These are phyloP conservation scores for Cetonia aurata DNA, from an alignment of 2,888 invertebrate genomes.

Conservation along the genomic window DNA sequence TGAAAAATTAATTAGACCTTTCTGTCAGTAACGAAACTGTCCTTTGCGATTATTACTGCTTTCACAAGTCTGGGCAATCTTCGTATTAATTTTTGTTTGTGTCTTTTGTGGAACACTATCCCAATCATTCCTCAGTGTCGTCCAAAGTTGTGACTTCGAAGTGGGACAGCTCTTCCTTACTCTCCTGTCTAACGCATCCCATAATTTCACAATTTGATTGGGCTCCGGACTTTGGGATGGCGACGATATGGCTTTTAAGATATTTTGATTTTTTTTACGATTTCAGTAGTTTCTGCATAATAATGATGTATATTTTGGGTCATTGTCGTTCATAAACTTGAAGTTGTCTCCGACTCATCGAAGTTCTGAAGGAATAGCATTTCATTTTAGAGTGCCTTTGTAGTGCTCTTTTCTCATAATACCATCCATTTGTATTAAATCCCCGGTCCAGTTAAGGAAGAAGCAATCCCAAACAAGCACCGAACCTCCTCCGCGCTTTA, in stretches of 20 bases:
- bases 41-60: conserved; percentile 16
- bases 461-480: too few relatives aligned
- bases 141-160: background rate
- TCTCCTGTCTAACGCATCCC: conserved; percentile 19
- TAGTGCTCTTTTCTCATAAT: too few relatives aligned
- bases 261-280: background rate
- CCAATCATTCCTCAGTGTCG: background rate
- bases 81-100: conserved; percentile 9
- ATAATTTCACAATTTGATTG: conserved; percentile 22
- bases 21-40: background rate
- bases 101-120: background rate
- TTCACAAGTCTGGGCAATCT: conserved; percentile 7
- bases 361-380: too few relatives aligned
- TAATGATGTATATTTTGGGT: conserved; percentile 16
- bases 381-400: too few relatives aligned
- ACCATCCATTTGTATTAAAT: too few relatives aligned
- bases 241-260: background rate
- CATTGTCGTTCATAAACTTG: conserved; percentile 31
- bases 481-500: too few relatives aligned
- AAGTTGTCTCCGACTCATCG: too few relatives aligned
- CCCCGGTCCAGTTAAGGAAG: too few relatives aligned
- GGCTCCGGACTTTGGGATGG: conserved; percentile 8
- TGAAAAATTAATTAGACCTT: conserved; percentile 7
- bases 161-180: conserved; percentile 22
- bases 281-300: conserved; percentile 20